Evolutionary conservation across 2,888 invertebrate species (phyloP).

Genomic region (Cactoblastis cactorum): DNA sequence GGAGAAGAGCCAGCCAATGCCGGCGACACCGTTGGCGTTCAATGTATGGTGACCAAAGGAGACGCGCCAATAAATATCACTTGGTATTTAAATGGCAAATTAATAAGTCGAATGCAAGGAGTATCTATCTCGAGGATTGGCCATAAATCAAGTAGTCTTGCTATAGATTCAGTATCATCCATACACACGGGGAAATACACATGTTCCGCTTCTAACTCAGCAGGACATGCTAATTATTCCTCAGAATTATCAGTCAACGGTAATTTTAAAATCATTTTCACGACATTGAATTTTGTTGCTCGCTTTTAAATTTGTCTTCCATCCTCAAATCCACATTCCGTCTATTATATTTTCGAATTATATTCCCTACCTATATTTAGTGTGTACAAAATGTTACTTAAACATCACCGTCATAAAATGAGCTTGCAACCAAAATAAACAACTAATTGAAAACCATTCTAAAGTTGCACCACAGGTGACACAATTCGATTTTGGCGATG

Average conservation of each 20-base stretch:
- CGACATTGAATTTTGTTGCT: constrained; percentile 1
- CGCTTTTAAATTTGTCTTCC: not conserved
- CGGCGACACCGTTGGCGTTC: constrained; percentile 86
- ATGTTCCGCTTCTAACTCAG: constrained; percentile 84
- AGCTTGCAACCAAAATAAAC: not conserved
- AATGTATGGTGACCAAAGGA: constrained; percentile 88
- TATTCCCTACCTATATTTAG: not conserved
- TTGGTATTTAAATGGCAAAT: constrained; percentile 86
- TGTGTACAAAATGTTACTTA: too few relatives aligned
- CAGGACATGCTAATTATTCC: constrained; percentile 83
- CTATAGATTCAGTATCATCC: constrained; percentile 85
- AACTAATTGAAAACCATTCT: constrained; percentile 20
- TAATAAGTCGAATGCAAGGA: constrained; percentile 74
- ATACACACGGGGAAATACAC: constrained; percentile 87
- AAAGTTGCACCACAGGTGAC: constrained; percentile 89
- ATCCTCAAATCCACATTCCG: not conserved
- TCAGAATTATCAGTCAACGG: constrained; percentile 85
- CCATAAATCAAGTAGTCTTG: constrained; percentile 83
- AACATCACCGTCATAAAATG: not conserved
- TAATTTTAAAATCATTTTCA: constrained; percentile 48
- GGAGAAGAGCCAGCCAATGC: constrained; percentile 88
- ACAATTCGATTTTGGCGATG: constrained; percentile 88
- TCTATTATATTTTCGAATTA: not conserved
- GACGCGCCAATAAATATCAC: constrained; percentile 87
- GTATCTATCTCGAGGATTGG: constrained; percentile 80